phyloP scores from a whole-genome alignment of 2,113 vertebrate genomes.

The Mus pahari region DNA sequence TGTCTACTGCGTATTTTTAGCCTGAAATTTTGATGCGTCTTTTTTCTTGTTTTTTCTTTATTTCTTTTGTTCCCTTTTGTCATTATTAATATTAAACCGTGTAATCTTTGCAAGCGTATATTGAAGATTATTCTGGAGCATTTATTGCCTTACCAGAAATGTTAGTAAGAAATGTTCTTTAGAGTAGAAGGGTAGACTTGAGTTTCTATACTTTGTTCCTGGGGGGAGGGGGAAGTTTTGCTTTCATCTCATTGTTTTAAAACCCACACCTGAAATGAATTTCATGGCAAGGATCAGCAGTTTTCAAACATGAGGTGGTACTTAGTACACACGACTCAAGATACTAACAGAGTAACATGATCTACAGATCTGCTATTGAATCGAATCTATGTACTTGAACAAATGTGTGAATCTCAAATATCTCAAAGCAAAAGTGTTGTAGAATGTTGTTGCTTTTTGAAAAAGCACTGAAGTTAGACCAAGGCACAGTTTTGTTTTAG shows the following conservation, averaged over 20 bases:
- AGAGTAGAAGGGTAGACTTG: conserved; percentile 86
- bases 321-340: conserved; percentile 80
- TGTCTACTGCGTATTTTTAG: conserved; percentile 87
- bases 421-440: conserved; percentile 82
- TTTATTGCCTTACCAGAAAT: conserved; percentile 89
- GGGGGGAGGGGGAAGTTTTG: conserved; percentile 79
- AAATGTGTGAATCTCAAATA: conserved; percentile 84
- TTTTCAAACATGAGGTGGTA: conserved; percentile 81
- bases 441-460: conserved; percentile 85
- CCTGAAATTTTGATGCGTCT: conserved; percentile 85
- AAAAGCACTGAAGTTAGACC: conserved; percentile 85
- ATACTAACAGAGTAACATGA: conserved; percentile 72
- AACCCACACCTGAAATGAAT: conserved; percentile 80
- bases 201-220: conserved; percentile 84
- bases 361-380: conserved; percentile 77
- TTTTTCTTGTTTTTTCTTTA: conserved; percentile 48
- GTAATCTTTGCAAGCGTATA: conserved; percentile 88
- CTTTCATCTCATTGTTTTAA: conserved; percentile 86
- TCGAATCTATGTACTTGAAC: conserved; percentile 82
- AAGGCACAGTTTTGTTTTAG: conserved; percentile 84
- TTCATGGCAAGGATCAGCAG: conserved; percentile 81
- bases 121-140: conserved; percentile 88
- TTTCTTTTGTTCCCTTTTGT: conserved; percentile 55
- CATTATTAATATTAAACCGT: conserved; percentile 82
- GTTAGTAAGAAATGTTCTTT: conserved; percentile 87